Base-by-base conservation (phyloP, 2,888 invertebrate species). In the Agrilus mali region DNA sequence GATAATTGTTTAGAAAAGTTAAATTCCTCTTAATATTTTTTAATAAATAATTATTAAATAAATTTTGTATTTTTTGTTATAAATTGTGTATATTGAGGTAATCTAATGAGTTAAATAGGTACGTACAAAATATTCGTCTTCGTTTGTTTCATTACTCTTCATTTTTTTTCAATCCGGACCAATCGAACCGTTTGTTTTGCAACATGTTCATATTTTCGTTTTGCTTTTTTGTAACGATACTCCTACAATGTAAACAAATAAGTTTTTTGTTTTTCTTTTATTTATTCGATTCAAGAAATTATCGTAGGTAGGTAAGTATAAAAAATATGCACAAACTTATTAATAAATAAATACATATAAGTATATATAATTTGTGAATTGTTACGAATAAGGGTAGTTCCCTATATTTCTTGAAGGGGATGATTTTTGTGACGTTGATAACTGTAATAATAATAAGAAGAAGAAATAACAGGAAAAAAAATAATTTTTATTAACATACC, bases 341-440 rank as follows among this genome's bases (percentile, higher is more conserved):
- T 12, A n/a, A n/a, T n/a, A n/a, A n/a, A n/a, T n/a, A n/a, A n/a
- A n/a, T n/a, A n/a, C 2, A 16, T 35, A 35, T 8, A 35, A 2
- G 16, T 8, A 35, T n/a, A 3, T 35, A 16, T n/a, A 35, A 35
- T 14, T 39, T n/a, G 6, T n/a, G 22, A 13, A 40, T 46, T 43
- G 42, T 48, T 52, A 49, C 46, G 46, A 41, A 20, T 45, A 43
- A 40, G 50, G 47, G 40, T 49, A 47, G 53, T 54, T 37, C 15
- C 17, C 20, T 16, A 37, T 7, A 7, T 8, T 15, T 55, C 54
- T 58, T 51, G 54, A 53, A 47, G 57, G 49, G 45, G 56, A 50
- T 46, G 56, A 57, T 56, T 60, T 60, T 55, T 60, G 61, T 47
- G 63, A 62, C 38, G 60, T 54, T 33, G 63, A 58, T 49, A 63